phyloP scores from a whole-genome alignment of 2,113 vertebrate species.

The Hippolais icterina region DNA sequence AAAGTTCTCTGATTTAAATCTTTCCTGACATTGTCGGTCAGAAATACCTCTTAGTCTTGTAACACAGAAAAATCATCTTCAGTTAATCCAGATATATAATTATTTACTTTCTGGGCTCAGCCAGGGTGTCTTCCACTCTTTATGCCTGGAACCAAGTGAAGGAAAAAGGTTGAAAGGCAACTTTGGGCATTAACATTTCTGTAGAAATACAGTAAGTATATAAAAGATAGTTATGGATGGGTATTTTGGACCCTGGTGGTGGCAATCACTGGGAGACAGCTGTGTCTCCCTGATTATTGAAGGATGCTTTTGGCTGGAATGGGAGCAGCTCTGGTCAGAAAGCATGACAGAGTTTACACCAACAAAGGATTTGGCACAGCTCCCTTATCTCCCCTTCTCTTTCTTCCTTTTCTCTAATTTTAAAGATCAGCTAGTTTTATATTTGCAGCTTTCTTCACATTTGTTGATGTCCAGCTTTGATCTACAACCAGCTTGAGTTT shows the following conservation, averaged over 20 bases:
- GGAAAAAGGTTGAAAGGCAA: background rate
- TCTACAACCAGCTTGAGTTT: conserved; percentile 36
- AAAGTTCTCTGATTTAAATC: background rate
- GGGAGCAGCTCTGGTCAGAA: background rate
- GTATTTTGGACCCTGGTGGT: background rate
- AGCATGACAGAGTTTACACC: background rate
- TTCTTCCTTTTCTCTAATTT: background rate
- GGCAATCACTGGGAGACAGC: background rate
- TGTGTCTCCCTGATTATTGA: background rate
- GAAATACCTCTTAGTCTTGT: background rate
- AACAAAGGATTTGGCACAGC: background rate
- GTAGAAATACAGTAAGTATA: background rate
- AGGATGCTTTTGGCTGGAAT: background rate
- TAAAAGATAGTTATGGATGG: background rate
- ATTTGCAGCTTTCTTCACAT: background rate
- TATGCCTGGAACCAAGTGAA: background rate
- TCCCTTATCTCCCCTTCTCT: background rate
- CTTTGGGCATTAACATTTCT: background rate
- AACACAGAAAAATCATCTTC: background rate
- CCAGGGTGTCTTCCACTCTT: background rate
- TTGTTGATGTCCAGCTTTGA: conserved; percentile 43
- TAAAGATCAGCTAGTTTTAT: background rate
- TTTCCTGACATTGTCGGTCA: background rate
- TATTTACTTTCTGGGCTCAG: background rate
- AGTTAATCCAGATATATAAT: background rate